phyloP scores from a whole-genome alignment of 2,113 vertebrate genomes.

The Corythaeola cristata region DNA sequence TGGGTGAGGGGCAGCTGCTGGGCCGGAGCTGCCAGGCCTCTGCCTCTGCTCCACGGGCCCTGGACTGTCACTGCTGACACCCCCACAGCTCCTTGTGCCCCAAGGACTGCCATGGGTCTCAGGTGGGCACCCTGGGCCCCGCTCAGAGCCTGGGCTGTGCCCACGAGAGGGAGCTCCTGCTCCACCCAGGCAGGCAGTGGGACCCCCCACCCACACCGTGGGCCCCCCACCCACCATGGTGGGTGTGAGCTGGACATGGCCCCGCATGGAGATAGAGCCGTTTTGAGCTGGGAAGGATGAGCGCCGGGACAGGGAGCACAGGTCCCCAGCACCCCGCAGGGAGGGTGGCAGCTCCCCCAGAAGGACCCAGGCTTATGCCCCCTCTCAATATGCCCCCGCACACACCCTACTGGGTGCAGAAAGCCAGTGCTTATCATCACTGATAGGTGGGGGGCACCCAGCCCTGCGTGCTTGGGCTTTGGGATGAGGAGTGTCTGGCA shows the following conservation, averaged over 20 bases:
- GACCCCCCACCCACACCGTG: neutral
- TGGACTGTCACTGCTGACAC: neutral
- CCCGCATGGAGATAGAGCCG: neutral
- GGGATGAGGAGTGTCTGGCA: neutral
- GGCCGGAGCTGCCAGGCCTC: neutral
- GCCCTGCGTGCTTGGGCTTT: neutral
- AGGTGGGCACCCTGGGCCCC: neutral
- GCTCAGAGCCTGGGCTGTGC: neutral
- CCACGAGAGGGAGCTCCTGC: neutral
- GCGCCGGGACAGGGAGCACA: neutral
- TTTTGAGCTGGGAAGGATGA: fast-evolving
- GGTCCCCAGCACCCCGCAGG: neutral
- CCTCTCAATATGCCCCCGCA: too few relatives aligned
- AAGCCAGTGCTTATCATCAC: neutral
- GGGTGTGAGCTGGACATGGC: neutral
- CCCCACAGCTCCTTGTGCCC: neutral
- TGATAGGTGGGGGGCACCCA: neutral
- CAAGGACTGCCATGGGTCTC: fast-evolving
- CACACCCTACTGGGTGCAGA: fast-evolving
- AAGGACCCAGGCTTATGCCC: neutral
- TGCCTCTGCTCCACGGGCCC: fast-evolving
- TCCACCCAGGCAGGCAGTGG: neutral
- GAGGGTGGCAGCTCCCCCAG: neutral
- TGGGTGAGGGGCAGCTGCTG: neutral
- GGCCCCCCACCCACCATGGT: neutral